Conservation (phyloP, 2,113 vertebrate species). For the Cebus imitator region DNA sequence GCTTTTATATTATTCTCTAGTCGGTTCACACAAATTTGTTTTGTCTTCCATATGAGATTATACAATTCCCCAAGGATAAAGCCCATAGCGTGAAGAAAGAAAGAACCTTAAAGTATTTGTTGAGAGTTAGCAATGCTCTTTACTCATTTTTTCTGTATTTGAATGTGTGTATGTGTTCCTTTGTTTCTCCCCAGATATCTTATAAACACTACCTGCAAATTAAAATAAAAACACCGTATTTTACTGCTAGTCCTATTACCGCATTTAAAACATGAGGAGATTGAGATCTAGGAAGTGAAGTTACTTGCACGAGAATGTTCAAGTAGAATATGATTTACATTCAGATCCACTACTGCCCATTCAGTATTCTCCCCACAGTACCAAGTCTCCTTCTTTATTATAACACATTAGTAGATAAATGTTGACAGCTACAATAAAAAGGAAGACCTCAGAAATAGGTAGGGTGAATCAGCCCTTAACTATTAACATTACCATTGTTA, state of each 20-base stretch:
- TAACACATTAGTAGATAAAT: not conserved
- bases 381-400: not conserved
- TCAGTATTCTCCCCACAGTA: not conserved
- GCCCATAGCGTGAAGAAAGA: not conserved
- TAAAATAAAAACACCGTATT: not conserved
- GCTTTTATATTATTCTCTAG: not conserved
- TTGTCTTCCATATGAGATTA: not conserved
- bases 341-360: not conserved
- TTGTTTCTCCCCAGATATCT: not conserved
- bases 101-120: not conserved
- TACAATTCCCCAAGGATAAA: not conserved
- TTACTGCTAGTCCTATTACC: not conserved
- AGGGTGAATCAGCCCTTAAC: not conserved
- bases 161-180: not conserved
- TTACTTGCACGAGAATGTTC: not conserved
- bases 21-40: not conserved
- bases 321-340: not conserved
- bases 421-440: not conserved
- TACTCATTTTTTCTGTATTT: not conserved
- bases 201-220: not conserved
- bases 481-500: not conserved
- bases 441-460: not conserved
- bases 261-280: not conserved
- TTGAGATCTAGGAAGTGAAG: not conserved
- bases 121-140: not conserved